Conservation (phyloP, 2,797 vertebrate species). For the Bradypodion pumilum region DNA sequence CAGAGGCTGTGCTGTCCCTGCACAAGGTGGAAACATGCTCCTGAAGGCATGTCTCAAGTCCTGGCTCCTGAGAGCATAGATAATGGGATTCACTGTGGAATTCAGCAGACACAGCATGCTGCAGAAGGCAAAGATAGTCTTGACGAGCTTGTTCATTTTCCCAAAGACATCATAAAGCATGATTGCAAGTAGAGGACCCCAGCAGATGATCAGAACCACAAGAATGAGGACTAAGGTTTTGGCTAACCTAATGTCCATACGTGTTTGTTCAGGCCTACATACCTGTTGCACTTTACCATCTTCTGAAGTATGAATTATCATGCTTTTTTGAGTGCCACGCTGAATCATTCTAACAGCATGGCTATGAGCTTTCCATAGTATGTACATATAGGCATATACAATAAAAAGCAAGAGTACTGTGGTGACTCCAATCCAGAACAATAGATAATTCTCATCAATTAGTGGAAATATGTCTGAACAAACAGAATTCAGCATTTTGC, state of each 20-base stretch:
- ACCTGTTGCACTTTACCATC: conserved; percentile 96
- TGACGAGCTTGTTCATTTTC: conserved; percentile 95
- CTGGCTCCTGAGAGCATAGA: conserved; percentile 98
- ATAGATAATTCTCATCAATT: conserved; percentile 95
- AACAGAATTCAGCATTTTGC: conserved; percentile 92
- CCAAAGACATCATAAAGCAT: conserved; percentile 99
- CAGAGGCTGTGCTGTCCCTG: conserved; percentile 88
- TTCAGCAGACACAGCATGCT: conserved; percentile 98
- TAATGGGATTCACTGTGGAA: conserved; percentile 98
- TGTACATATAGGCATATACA: conserved; percentile 98
- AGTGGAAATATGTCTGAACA: conserved; percentile 99
- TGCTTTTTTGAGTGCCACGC: conserved; percentile 96
- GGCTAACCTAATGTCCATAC: conserved; percentile 99
- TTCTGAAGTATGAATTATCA: conserved; percentile 92
- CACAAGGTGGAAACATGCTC: conserved; percentile 90
- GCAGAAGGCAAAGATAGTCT: conserved; percentile 99
- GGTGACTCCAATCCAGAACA: conserved; percentile 99
- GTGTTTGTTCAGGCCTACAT: conserved; percentile 92
- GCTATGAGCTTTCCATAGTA: conserved; percentile 98
- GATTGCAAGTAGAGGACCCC: conserved; percentile 96
- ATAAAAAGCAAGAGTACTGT: conserved; percentile 94
- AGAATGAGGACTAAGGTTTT: conserved; percentile 99
- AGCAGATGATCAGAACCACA: conserved; percentile 97
- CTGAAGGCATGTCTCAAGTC: conserved; percentile 96
- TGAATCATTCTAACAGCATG: conserved; percentile 97